These are phyloP conservation scores for Caenorhabditis afra DNA, from an alignment of 2,888 invertebrate species.

Conservation along the genomic window DNA sequence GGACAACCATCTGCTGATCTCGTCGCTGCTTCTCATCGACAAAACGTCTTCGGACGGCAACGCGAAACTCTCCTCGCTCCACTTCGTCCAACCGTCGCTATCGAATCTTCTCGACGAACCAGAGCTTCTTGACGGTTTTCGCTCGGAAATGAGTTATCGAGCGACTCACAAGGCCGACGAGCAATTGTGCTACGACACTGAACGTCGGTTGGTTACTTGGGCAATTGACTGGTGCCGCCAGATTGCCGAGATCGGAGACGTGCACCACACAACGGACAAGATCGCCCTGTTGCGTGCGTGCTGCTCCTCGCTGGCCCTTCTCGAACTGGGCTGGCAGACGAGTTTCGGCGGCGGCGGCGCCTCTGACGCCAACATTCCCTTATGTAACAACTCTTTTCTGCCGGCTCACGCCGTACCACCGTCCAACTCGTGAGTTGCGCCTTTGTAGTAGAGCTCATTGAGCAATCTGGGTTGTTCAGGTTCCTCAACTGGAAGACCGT, in stretches of 20 bases:
- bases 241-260: conserved; percentile 68
- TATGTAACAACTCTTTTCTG: conserved; percentile 64
- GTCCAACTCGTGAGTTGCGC: conserved; percentile 54
- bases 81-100: conserved; percentile 57
- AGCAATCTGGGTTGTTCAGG: no score
- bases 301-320: conserved; percentile 71
- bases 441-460: neutral
- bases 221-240: conserved; percentile 73
- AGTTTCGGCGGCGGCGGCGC: conserved; percentile 11
- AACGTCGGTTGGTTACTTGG: conserved; percentile 72
- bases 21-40: conserved; percentile 67
- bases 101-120: conserved; percentile 67
- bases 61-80: conserved; percentile 50
- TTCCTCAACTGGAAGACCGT: conserved; percentile 74
- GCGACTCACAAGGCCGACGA: conserved; percentile 63
- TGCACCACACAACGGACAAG: conserved; percentile 62
- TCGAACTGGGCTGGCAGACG: conserved; percentile 66
- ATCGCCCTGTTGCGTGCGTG: conserved; percentile 68
- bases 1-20: conserved; percentile 66
- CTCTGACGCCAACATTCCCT: conserved; percentile 51
- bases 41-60: conserved; percentile 66
- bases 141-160: conserved; percentile 70
- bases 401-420: conserved; percentile 57
- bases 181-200: conserved; percentile 61
- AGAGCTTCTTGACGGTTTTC: conserved; percentile 72